Evolutionary conservation across 2,113 vertebrate species (phyloP), one percentile per base, ranked within the genome.

Genomic region (Alexandromys fortis): DNA sequence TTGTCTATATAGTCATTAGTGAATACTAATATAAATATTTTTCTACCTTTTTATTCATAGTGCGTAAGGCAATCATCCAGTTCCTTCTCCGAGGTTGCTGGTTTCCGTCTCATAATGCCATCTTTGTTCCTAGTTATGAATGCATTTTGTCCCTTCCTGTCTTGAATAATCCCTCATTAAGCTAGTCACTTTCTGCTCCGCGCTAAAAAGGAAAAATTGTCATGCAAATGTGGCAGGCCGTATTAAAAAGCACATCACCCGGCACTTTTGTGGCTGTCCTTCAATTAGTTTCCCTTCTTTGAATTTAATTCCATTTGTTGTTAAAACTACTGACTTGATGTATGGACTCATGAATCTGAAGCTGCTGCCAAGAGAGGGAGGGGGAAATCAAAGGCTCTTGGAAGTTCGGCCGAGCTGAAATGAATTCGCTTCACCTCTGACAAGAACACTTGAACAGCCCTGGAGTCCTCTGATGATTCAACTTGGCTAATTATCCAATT

Each of bases 1-100:
- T 98, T 98, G 97, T 98, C 98, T 98, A 98, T 99, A 98, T 98
- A 98, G 98, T 98, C 98, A 98, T 98, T 98, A 98, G 98, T 97
- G 98, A 98, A 98, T 98, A 98, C 98, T 98, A 99, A 99, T 98
- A 99, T 98, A 99, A 99, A 99, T 98, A 98, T 98, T 98, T 98
- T 99, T 98, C 98, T 98, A 98, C 97, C 98, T 98, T 98, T 99
- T 98, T 98, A 98, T 98, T 98, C 98, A 98, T 98, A 98, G 98
- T 98, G 98, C 98, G 98, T 98, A 99, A 98, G 98, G 98, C 98
- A 99, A 99, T 98, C 98, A 98, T 97, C 98, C 98, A 91, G 98
- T 98, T 98, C 96, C 98, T 98, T 98, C 98, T 98, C 97, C 85
- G 98, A 98, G 98, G 98, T 98, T 98, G 98, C 97, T 98, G 98